Percentiles rank a stretch among this genome's conserved stretches.
Evolutionary conservation across 2,113 vertebrate genomes (phyloP).

Genomic region (Dendrocopos noguchii): DNA sequence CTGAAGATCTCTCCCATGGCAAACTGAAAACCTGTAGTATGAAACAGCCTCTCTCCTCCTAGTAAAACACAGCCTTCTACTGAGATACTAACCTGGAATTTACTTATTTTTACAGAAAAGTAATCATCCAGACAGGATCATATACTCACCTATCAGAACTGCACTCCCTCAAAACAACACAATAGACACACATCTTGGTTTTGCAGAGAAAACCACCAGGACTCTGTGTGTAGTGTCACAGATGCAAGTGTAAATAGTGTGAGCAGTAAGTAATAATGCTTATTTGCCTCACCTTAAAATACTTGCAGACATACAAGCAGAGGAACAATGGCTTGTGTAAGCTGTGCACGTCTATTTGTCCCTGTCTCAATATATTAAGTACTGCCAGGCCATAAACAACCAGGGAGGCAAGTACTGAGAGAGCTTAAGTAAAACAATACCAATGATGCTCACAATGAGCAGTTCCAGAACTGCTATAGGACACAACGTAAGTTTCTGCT

Average conservation of each 20-base stretch:
- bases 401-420: background rate
- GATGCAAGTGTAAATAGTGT: background rate
- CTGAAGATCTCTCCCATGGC: background rate
- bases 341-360: background rate
- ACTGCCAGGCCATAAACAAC: slow-evolving; percentile 2
- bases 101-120: background rate
- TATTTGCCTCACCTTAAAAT: slow-evolving; percentile 13
- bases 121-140: background rate
- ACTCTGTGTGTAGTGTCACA: background rate
- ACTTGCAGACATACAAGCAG: background rate
- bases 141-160: background rate
- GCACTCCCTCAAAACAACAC: background rate
- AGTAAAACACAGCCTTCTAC: background rate
- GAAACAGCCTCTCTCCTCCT: background rate
- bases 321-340: background rate
- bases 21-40: background rate
- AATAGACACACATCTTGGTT: background rate
- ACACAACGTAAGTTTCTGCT: background rate
- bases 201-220: background rate
- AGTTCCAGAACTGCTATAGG: background rate
- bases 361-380: background rate
- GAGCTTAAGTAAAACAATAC: slow-evolving; percentile 20
- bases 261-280: background rate
- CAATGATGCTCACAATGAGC: background rate
- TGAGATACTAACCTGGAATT: background rate